Conservation (phyloP, 2,797 vertebrate species). For the Sarcoramphus papa region DNA sequence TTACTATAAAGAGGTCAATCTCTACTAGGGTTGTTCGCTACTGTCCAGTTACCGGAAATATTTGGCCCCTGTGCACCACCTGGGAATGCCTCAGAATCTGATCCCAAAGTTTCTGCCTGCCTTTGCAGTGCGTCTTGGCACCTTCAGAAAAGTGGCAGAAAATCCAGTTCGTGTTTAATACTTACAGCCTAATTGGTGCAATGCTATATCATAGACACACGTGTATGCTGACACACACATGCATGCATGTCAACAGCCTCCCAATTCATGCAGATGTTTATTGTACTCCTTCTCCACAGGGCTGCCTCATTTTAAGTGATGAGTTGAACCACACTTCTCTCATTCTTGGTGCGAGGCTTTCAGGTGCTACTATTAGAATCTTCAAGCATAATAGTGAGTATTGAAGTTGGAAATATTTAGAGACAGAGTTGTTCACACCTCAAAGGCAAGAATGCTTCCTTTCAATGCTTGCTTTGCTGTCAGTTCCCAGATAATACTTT, state of each 20-base stretch:
- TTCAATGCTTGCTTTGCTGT: not conserved
- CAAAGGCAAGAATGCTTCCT: not conserved
- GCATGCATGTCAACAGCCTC: not conserved
- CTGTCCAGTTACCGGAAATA: not conserved
- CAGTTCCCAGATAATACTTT: not conserved
- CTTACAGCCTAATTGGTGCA: not conserved
- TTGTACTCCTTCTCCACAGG: slow-evolving; percentile 74
- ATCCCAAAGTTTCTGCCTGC: not conserved
- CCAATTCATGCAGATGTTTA: not conserved
- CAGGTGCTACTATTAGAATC: slow-evolving; percentile 86
- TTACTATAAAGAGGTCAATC: not conserved
- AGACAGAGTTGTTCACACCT: not conserved
- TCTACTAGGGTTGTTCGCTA: not conserved
- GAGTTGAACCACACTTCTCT: slow-evolving; percentile 93
- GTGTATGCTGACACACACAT: not conserved
- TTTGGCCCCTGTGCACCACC: not conserved
- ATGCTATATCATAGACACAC: accelerated
- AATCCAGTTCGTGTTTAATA: not conserved
- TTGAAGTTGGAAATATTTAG: not conserved
- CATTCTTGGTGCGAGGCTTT: slow-evolving; percentile 88
- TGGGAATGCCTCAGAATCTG: not conserved
- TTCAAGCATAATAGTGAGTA: slow-evolving; percentile 97
- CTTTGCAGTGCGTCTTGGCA: not conserved
- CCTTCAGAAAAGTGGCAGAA: not conserved
- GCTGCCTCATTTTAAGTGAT: slow-evolving; percentile 93